phyloP scores from a whole-genome alignment of 2,113 vertebrate genomes.

The Tursiops truncatus region DNA sequence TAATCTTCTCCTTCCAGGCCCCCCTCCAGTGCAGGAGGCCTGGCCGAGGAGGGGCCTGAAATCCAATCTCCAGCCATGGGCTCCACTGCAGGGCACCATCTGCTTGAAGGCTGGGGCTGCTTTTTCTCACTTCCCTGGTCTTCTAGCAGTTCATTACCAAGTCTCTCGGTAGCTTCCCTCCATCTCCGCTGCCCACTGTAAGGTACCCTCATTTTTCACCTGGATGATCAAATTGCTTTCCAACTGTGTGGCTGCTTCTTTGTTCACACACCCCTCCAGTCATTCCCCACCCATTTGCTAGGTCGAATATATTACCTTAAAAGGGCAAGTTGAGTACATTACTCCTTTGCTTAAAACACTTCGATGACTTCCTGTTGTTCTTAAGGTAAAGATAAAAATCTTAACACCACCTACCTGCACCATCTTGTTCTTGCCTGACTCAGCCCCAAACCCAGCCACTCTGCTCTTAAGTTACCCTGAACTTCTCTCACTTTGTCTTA shows the following conservation, averaged over 20 bases:
- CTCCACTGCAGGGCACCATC: neutral
- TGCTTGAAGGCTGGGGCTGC: neutral
- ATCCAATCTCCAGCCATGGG: neutral
- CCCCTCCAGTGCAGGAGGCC: neutral
- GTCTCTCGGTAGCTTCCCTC: neutral
- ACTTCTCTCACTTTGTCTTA: neutral
- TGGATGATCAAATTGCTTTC: neutral
- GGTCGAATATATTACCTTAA: neutral
- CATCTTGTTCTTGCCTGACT: neutral
- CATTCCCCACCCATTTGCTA: neutral
- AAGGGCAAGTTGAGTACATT: neutral
- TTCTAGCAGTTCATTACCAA: neutral
- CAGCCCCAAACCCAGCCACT: neutral
- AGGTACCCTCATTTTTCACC: neutral
- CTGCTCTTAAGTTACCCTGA: neutral
- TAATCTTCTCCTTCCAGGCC: neutral
- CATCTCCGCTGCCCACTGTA: neutral
- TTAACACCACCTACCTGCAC: neutral
- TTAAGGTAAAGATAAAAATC: neutral
- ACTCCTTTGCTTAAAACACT: neutral
- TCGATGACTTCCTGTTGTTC: conserved; percentile 13
- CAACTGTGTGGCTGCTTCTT: neutral
- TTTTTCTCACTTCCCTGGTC: neutral
- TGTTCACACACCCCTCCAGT: neutral
- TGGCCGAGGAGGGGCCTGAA: neutral